These are phyloP conservation scores for Eufriesea mexicana DNA, from an alignment of 1,140 invertebrate genomes.

Conservation along the genomic window DNA sequence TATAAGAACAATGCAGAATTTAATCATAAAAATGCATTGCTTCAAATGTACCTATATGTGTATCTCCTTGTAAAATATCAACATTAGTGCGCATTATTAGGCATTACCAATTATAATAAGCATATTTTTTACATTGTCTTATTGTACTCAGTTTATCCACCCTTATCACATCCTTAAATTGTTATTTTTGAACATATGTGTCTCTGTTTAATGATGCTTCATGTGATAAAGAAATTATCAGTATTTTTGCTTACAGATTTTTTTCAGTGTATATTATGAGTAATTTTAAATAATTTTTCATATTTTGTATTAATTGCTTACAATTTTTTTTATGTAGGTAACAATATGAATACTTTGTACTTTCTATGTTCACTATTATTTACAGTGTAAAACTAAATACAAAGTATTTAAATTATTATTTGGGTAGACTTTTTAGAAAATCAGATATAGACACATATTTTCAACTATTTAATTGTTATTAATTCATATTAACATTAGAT, in stretches of 20 bases:
- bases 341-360: slow-evolving; percentile 6
- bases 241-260: slow-evolving; percentile 14
- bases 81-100: slow-evolving; percentile 77
- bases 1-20: slow-evolving; percentile 69
- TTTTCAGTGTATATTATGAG: not conserved
- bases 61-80: slow-evolving; percentile 80
- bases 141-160: slow-evolving; percentile 71
- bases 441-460: slow-evolving; percentile 38
- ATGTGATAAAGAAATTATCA: slow-evolving; percentile 12
- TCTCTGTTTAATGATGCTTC: slow-evolving; percentile 32
- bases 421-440: not conserved
- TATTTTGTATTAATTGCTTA: slow-evolving; percentile 1
- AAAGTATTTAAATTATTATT: not conserved
- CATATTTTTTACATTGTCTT: slow-evolving; percentile 81
- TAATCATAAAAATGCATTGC: slow-evolving; percentile 72
- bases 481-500: slow-evolving; percentile 31
- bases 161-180: slow-evolving; percentile 50
- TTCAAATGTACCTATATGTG: slow-evolving; percentile 76
- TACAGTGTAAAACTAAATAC: not conserved
- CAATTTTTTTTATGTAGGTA: not conserved
- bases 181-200: slow-evolving; percentile 37
- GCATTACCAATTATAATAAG: slow-evolving; percentile 79
- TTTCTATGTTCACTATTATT: not conserved
- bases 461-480: slow-evolving; percentile 36
- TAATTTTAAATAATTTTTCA: not conserved